A percentile compares a stretch with the other conserved stretches of the same genome.
phyloP scores from a whole-genome alignment of 92 coral and sea anemone genomes.

The Phenganax marumi region DNA sequence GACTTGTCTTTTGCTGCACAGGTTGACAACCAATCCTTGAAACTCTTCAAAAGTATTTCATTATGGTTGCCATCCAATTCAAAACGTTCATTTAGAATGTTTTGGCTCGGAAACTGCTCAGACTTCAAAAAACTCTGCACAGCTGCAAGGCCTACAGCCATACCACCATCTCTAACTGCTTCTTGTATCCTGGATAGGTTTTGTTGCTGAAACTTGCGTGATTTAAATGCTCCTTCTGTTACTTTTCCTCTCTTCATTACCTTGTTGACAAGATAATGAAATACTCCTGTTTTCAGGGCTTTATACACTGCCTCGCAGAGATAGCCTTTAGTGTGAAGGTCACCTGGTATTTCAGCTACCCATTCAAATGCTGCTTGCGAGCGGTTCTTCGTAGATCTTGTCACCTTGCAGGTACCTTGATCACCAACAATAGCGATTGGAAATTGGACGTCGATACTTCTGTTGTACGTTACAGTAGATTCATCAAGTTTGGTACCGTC shows the following conservation, averaged over 20 bases:
- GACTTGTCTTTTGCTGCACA: conserved; percentile 27
- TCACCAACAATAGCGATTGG: conserved; percentile 42
- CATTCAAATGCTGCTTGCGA: conserved; percentile 45
- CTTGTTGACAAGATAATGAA: conserved; percentile 40
- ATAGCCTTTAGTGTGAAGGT: conserved; percentile 57
- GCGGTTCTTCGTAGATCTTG: conserved; percentile 3
- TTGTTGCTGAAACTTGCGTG: conserved; percentile 7
- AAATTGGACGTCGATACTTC: no score
- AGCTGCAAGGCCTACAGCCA: conserved; percentile 18
- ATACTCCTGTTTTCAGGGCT: conserved; percentile 41
- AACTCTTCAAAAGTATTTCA: conserved; percentile 24
- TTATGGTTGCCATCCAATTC: conserved; percentile 38
- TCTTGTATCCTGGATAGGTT: conserved; percentile 19
- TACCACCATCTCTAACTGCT: conserved; percentile 10
- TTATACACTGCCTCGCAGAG: conserved; percentile 61
- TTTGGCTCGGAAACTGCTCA: conserved; percentile 27
- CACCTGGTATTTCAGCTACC: conserved; percentile 60
- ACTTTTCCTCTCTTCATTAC: conserved; percentile 51
- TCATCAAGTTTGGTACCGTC: no score
- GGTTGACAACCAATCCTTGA: conserved; percentile 35
- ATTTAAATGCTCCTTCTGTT: conserved; percentile 53
- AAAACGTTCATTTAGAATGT: conserved; percentile 5
- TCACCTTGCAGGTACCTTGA: conserved; percentile 10
- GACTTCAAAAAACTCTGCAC: conserved; percentile 27
- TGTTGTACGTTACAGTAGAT: no score